Base-by-base conservation (phyloP, 2,888 invertebrate species). In the Notodonta ziczac region DNA sequence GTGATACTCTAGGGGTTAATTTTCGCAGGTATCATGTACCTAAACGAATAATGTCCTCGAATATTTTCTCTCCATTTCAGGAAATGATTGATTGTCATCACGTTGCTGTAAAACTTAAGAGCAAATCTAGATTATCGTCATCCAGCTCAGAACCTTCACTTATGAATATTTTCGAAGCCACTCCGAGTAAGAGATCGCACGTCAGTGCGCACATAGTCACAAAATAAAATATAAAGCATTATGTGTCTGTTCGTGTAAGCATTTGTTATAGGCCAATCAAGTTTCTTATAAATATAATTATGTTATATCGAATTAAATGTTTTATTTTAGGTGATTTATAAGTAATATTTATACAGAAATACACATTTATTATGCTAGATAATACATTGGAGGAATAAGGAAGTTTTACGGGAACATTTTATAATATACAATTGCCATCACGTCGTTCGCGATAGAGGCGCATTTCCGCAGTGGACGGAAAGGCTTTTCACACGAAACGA, bases 21-120 rank as follows among this genome's bases (percentile, higher is more conserved):
- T 1, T 24, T 1, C 24, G 24, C 2, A 24, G 24, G 24, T 24
- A 24, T 24, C 24, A 24, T 24, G 24, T 24, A 24, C 1, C 24
- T 24, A 1, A 24, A 24, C 24, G 24, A 24, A 24, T 24, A 24
- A 24, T 24, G 24, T 24, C 24, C 24, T 24, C 24, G 24, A 24
- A n/a, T 8, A 12, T 7, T 14, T 50, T 50, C 24, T 14, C 16
- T 50, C 16, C 55, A 60, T 81, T 82, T 53, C 76, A 87, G 86
- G 86, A 86, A 5, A 69, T 62, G 9, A 68, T 80, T 14, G 82
- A 85, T 57, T 87, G 87, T 63, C 82, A 85, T 59, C 87, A 87
- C 61, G 68, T 84, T 60, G 83, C 84, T 5, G 52, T 84, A 56
- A 77, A 76, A 40, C 72, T 59, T 42, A 80, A 64, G 56, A 73